Percentiles rank a stretch among this genome's conserved stretches.
Evolutionary conservation across 2,113 vertebrate genomes (phyloP).

Genomic region (Pandion haliaetus): DNA sequence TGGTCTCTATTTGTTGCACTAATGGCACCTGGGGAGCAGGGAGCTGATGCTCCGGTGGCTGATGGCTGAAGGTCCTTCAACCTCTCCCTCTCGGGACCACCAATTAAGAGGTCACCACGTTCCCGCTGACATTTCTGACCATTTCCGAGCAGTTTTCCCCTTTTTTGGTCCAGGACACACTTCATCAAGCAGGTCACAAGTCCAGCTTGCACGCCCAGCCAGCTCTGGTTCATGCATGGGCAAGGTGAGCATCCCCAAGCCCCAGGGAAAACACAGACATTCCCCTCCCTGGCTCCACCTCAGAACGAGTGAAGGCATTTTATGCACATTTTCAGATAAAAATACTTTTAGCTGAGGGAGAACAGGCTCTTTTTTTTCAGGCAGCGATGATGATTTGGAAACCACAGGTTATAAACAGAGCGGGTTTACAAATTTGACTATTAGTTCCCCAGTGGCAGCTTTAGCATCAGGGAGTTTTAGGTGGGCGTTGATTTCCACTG

Average conservation of each 20-base stretch:
- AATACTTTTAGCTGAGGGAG: slow-evolving; percentile 16
- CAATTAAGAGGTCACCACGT: not conserved
- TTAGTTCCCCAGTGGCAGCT: slow-evolving; percentile 27
- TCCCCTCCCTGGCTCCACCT: not conserved
- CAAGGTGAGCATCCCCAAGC: not conserved
- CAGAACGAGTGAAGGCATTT: not conserved
- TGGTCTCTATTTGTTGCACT: not conserved
- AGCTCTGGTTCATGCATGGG: not conserved
- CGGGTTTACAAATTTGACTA: slow-evolving; percentile 20
- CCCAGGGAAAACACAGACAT: not conserved
- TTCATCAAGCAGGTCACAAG: not conserved
- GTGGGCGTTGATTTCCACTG: slow-evolving; percentile 15
- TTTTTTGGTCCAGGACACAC: not conserved
- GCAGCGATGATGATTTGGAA: slow-evolving; percentile 21
- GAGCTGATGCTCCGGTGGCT: not conserved
- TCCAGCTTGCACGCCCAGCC: not conserved
- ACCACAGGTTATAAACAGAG: slow-evolving; percentile 43
- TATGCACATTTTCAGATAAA: not conserved
- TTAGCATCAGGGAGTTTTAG: slow-evolving; percentile 33
- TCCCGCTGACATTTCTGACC: not conserved
- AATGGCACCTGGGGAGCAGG: not conserved
- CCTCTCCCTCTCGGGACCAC: not conserved
- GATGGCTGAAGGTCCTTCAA: not conserved
- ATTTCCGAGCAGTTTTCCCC: not conserved
- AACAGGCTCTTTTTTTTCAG: slow-evolving; percentile 37